These are phyloP conservation scores for Magallana ariakensis DNA, from an alignment of 1,140 invertebrate genomes.

Conservation along the genomic window DNA sequence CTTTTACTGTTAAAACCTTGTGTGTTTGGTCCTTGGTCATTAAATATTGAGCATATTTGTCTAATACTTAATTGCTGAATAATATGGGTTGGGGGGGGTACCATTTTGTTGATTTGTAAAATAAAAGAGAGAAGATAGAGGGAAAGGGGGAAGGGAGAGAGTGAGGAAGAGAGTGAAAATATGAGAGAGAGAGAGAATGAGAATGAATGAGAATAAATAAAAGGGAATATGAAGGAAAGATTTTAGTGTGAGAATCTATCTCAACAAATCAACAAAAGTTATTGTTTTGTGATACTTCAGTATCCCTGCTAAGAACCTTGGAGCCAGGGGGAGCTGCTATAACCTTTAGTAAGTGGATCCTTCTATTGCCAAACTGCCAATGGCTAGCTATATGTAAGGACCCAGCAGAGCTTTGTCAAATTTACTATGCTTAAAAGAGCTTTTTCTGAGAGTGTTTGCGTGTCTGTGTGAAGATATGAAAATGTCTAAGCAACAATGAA, in stretches of 20 bases:
- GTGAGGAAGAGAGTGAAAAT: neutral
- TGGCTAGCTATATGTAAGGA: too few relatives aligned
- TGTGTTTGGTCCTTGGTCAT: too few relatives aligned
- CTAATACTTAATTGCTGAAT: too few relatives aligned
- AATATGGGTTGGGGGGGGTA: too few relatives aligned
- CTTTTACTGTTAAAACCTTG: too few relatives aligned
- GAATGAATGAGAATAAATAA: neutral
- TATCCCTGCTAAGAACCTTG: neutral
- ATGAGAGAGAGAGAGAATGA: neutral
- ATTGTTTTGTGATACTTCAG: conserved; percentile 21
- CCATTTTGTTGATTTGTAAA: too few relatives aligned
- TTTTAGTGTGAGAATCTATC: too few relatives aligned
- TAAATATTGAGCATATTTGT: too few relatives aligned
- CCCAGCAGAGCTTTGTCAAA: neutral
- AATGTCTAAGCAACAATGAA: neutral
- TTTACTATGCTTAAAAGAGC: neutral
- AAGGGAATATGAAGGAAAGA: neutral
- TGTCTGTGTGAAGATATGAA: neutral
- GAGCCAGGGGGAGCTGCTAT: neutral
- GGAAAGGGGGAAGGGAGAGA: neutral
- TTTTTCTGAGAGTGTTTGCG: neutral
- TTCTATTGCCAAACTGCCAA: neutral
- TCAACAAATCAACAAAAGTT: too few relatives aligned
- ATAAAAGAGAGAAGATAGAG: neutral
- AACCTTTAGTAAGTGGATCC: neutral